A percentile compares a stretch with the other conserved stretches of the same genome.
These are phyloP conservation scores for Momotus momota DNA, from an alignment of 2,797 vertebrate species.

Conservation along the genomic window DNA sequence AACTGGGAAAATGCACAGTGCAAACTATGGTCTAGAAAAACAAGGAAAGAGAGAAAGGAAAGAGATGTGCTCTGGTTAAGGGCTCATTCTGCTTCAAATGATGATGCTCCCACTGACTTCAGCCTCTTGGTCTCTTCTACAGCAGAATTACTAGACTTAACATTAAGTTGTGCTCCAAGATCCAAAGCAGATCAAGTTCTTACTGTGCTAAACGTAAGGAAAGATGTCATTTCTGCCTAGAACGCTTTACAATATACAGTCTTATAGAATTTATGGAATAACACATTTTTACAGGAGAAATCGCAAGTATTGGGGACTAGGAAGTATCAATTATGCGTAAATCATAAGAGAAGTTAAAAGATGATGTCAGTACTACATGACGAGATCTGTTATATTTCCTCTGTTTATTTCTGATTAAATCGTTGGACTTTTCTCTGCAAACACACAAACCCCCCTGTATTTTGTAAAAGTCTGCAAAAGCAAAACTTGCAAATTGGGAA, in stretches of 20 bases:
- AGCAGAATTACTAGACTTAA: not conserved
- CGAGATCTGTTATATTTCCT: not conserved
- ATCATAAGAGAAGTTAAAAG: not conserved
- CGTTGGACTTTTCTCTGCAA: not conserved
- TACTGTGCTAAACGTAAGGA: not conserved
- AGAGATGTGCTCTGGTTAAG: not conserved
- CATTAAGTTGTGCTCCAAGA: not conserved
- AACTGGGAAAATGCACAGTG: fast-evolving
- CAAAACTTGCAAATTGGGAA: not conserved
- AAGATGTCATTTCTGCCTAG: not conserved
- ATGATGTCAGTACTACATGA: not conserved
- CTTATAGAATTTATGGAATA: not conserved
- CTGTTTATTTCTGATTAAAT: not conserved
- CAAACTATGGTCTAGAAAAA: not conserved
- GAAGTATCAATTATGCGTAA: not conserved
- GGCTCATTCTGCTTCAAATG: not conserved
- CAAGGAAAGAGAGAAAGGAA: not conserved
- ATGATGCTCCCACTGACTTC: not conserved
- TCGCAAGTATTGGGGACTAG: not conserved
- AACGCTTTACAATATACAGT: not conserved
- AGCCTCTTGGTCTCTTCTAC: not conserved
- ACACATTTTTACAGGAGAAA: not conserved
- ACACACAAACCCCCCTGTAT: not conserved
- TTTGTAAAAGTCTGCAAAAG: not conserved
- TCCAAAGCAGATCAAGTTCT: not conserved